These are phyloP conservation scores for Epizoanthus stellaris DNA, from an alignment of 92 coral and sea anemone species.

Conservation along the genomic window DNA sequence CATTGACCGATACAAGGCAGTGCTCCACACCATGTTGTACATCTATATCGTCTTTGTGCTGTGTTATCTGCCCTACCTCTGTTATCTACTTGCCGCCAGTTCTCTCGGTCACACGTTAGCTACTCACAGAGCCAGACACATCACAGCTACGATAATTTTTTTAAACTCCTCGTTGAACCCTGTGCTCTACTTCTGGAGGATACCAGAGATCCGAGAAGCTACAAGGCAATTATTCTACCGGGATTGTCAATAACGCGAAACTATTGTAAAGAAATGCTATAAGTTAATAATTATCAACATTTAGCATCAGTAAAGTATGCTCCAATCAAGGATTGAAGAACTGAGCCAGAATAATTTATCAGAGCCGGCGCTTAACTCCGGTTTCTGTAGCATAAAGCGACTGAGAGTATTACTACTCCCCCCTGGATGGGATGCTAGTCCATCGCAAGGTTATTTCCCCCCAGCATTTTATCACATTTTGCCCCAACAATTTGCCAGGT, in stretches of 20 bases:
- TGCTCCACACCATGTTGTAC: slow-evolving; percentile 7
- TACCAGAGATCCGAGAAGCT: slow-evolving; percentile 7
- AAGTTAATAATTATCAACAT: too few species aligned
- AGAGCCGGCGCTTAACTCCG: too few species aligned
- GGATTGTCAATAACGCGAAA: neutral
- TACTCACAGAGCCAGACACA: neutral
- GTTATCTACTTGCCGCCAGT: slow-evolving; percentile 4
- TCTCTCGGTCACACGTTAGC: slow-evolving; percentile 4
- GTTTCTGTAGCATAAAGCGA: too few species aligned
- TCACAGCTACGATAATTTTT: slow-evolving; percentile 15
- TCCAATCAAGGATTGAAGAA: too few species aligned
- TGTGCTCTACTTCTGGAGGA: slow-evolving; percentile 19
- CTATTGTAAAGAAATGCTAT: too few species aligned
- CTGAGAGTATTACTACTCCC: too few species aligned
- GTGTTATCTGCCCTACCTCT: slow-evolving; percentile 19
- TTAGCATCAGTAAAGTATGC: too few species aligned
- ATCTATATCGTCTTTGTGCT: neutral
- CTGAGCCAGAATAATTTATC: too few species aligned
- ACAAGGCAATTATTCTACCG: slow-evolving; percentile 3
- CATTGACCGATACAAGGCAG: slow-evolving; percentile 6
- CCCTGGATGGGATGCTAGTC: too few species aligned
- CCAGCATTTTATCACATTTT: too few species aligned
- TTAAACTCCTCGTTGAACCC: slow-evolving; percentile 4
- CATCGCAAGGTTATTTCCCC: too few species aligned
- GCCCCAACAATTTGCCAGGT: too few species aligned